phyloP scores from a whole-genome alignment of 1,140 invertebrate genomes.

The Drosophila azteca region DNA sequence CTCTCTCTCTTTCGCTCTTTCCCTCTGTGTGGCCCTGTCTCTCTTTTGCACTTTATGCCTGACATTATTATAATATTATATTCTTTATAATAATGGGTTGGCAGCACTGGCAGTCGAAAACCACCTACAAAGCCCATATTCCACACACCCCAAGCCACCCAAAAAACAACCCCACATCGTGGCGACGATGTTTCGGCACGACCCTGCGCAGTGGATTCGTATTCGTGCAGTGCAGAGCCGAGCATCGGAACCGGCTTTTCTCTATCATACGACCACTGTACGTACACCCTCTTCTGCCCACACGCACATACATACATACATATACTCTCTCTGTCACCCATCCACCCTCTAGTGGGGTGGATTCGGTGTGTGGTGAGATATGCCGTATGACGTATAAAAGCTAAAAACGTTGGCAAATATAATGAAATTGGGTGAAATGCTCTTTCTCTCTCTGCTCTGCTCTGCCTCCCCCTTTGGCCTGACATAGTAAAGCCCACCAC shows the following conservation, averaged over 20 bases:
- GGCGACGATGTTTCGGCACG: constrained; percentile 32
- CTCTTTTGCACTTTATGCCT: constrained; percentile 72
- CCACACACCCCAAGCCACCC: constrained; percentile 21
- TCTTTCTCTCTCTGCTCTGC: constrained; percentile 18
- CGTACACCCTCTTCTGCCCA: constrained; percentile 10
- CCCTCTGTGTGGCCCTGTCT: constrained; percentile 17
- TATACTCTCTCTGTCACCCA: constrained; percentile 24
- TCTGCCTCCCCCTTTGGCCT: constrained; percentile 21
- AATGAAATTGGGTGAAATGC: constrained; percentile 82
- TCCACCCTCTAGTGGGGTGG: constrained; percentile 37
- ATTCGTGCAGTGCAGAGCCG: neutral
- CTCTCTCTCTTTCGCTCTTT: constrained; percentile 26
- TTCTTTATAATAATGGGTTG: constrained; percentile 81
- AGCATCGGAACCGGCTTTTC: constrained; percentile 43
- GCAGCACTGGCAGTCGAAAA: constrained; percentile 66
- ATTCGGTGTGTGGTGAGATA: constrained; percentile 71
- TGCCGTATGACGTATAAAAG: constrained; percentile 82
- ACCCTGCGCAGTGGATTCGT: constrained; percentile 53
- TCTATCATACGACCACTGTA: constrained; percentile 21
- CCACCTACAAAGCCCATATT: constrained; percentile 43
- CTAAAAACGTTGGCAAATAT: constrained; percentile 83
- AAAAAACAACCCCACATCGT: constrained; percentile 31
- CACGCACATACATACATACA: constrained; percentile 11
- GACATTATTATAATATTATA: constrained; percentile 82
- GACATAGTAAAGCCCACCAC: constrained; percentile 79